A percentile compares a stretch with the other conserved stretches of the same genome.
Conservation (phyloP, 2,797 vertebrate species). For the Microctenopoma stevenorrisi region DNA sequence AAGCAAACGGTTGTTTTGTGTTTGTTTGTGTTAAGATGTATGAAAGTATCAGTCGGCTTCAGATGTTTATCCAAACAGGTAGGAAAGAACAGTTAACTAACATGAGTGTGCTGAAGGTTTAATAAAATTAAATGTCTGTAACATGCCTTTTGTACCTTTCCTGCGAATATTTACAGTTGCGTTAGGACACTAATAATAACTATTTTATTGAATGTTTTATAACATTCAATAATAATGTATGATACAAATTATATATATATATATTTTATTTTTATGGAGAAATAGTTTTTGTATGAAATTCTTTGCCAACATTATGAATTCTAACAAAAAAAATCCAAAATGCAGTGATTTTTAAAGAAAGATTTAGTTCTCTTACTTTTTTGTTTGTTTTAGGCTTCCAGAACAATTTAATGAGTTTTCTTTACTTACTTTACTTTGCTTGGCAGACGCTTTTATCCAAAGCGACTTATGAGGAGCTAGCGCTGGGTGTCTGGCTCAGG, state of each 20-base stretch:
- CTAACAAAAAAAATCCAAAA: slow-evolving; percentile 25
- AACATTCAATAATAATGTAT: too few relatives aligned
- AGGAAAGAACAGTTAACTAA: slow-evolving; percentile 34
- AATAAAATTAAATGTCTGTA: slow-evolving; percentile 34
- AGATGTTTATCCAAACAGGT: slow-evolving; percentile 9
- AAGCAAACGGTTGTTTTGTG: slow-evolving; percentile 4
- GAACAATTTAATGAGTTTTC: too few relatives aligned
- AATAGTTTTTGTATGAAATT: slow-evolving; percentile 56
- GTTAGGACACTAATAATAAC: slow-evolving; percentile 32
- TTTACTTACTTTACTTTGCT: too few relatives aligned
- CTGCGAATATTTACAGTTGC: slow-evolving; percentile 58
- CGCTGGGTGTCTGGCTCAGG: too few relatives aligned
- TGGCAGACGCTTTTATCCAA: too few relatives aligned
- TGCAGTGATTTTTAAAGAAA: background rate
- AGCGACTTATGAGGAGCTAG: too few relatives aligned
- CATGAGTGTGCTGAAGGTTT: slow-evolving; percentile 38
- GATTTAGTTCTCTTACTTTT: background rate
- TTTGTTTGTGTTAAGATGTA: background rate
- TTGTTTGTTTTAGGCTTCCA: background rate
- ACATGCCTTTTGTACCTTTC: slow-evolving; percentile 57
- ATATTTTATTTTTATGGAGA: slow-evolving; percentile 49
- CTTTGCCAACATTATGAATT: slow-evolving; percentile 48
- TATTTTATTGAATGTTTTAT: slow-evolving; percentile 32
- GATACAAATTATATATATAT: too few relatives aligned
- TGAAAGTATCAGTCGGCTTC: slow-evolving; percentile 8